phyloP scores from a whole-genome alignment of 2,888 invertebrate species.

The Spisula subtruncata region DNA sequence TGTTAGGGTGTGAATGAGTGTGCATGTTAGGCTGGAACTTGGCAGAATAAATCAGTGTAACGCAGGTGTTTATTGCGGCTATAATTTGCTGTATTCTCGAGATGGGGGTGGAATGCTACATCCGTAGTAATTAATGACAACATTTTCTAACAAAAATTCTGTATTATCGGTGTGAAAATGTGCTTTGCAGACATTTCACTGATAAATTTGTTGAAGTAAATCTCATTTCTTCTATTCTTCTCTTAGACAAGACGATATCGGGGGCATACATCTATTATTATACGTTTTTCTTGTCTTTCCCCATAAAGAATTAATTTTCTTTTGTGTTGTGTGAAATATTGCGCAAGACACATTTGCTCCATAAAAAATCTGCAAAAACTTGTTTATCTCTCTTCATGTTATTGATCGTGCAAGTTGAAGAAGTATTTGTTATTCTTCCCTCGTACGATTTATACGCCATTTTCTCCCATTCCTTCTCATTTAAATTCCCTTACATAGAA shows the following conservation, averaged over 20 bases:
- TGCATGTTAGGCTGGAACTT: not conserved
- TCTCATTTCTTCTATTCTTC: not conserved
- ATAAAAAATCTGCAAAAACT: not conserved
- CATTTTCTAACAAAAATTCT: slow-evolving; percentile 6
- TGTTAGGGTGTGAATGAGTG: not conserved
- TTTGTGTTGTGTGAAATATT: slow-evolving; percentile 19
- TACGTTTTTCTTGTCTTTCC: slow-evolving; percentile 3
- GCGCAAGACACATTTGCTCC: not conserved
- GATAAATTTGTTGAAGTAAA: slow-evolving; percentile 27
- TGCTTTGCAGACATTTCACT: not conserved
- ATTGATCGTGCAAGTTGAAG: not conserved
- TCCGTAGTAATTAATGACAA: slow-evolving; percentile 24
- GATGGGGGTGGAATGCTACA: not conserved
- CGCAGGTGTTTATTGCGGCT: slow-evolving; percentile 4
- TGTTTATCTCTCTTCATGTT: not conserved
- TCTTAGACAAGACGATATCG: not conserved
- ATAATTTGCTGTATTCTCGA: not conserved
- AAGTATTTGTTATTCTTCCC: not conserved
- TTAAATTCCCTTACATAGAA: not conserved
- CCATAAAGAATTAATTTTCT: slow-evolving; percentile 10
- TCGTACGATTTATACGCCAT: not conserved
- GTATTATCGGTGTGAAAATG: slow-evolving; percentile 14
- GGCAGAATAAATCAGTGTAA: not conserved
- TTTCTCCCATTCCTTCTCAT: not conserved
- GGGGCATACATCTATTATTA: not conserved